These are phyloP conservation scores for Catocala fraxini DNA, from an alignment of 2,888 invertebrate species.

Conservation along the genomic window DNA sequence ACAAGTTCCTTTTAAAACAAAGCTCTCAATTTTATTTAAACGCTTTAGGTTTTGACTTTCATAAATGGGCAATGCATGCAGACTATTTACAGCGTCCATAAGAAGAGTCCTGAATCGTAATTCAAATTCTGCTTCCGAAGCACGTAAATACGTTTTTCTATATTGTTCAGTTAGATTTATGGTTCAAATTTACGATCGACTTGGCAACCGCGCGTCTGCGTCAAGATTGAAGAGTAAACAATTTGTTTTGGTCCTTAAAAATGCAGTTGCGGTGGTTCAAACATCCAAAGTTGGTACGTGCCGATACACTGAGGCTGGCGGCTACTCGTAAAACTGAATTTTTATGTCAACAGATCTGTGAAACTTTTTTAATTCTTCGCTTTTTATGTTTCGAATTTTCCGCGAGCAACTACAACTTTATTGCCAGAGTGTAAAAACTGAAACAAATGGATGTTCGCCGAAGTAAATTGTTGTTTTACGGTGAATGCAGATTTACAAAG, in stretches of 20 bases:
- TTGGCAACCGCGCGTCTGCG: conserved; percentile 33
- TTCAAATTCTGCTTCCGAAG: conserved; percentile 38
- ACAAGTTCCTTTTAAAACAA: too few species aligned
- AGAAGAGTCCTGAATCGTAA: conserved; percentile 19
- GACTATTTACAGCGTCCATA: neutral
- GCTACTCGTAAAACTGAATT: conserved; percentile 70
- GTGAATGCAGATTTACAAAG: conserved; percentile 35
- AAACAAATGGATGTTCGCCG: conserved; percentile 29
- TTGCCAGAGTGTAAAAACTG: conserved; percentile 39
- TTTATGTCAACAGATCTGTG: conserved; percentile 68
- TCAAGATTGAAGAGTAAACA: conserved; percentile 54
- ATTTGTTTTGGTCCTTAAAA: conserved; percentile 56
- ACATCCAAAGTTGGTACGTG: conserved; percentile 33
- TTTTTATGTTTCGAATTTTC: conserved; percentile 61
- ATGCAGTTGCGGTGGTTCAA: conserved; percentile 55
- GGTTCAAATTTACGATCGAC: conserved; percentile 48
- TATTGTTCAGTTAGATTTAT: conserved; percentile 50
- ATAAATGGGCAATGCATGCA: neutral
- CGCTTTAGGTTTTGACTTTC: too few species aligned
- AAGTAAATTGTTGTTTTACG: conserved; percentile 36
- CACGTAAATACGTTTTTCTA: conserved; percentile 32
- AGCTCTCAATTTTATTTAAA: too few species aligned
- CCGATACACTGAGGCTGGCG: conserved; percentile 33
- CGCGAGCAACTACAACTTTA: conserved; percentile 43
- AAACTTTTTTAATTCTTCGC: conserved; percentile 75